These are phyloP conservation scores for Lichenostomus cassidix DNA, from an alignment of 2,113 vertebrate species.

Conservation along the genomic window DNA sequence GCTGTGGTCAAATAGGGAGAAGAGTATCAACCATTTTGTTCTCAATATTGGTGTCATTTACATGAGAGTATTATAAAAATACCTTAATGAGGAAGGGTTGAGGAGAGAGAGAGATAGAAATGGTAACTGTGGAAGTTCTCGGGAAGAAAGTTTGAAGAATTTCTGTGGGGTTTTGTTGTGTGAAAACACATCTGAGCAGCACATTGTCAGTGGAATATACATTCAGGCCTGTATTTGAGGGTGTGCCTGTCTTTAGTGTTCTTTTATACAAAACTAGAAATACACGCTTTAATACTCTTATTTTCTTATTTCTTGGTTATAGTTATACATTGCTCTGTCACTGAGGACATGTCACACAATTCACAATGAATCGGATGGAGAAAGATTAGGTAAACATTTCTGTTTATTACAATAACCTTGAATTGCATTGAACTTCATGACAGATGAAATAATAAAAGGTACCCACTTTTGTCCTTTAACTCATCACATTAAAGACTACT, in stretches of 20 bases:
- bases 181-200: background rate
- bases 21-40: background rate
- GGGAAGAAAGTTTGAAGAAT: background rate
- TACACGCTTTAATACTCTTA: background rate
- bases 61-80: background rate
- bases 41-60: background rate
- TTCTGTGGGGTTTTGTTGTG: background rate
- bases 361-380: background rate
- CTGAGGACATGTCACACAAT: background rate
- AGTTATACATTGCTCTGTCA: background rate
- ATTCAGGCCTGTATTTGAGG: background rate
- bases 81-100: rapidly evolving
- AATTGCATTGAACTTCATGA: slow-evolving; percentile 6
- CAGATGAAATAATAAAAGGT: background rate
- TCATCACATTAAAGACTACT: background rate
- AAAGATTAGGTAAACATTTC: slow-evolving; percentile 20
- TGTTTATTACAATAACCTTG: slow-evolving; percentile 12
- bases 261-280: background rate
- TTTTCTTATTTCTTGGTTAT: background rate
- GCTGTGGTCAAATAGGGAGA: background rate
- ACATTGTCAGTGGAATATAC: background rate
- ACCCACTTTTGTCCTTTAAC: background rate
- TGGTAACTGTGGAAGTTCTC: background rate
- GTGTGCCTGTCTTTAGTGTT: background rate
- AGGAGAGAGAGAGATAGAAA: background rate